phyloP scores from a whole-genome alignment of 1,140 invertebrate genomes.

The Drosophila melanica region DNA sequence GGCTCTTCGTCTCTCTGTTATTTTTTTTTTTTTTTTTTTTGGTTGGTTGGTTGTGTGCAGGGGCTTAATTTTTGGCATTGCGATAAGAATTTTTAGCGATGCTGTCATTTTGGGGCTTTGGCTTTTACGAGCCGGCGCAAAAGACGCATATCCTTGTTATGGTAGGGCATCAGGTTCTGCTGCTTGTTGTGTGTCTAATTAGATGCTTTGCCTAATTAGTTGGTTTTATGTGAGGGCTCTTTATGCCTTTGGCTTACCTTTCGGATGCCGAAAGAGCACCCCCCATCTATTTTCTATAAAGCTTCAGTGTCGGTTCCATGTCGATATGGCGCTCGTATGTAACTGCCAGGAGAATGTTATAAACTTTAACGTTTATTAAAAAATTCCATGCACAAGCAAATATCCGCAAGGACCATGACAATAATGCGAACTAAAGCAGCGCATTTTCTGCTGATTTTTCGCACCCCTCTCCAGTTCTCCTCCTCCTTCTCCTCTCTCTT shows the following conservation, averaged over 20 bases:
- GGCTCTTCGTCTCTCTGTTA: slow-evolving; percentile 11
- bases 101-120: slow-evolving; percentile 78
- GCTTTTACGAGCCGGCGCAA: slow-evolving; percentile 75
- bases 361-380: slow-evolving; percentile 82
- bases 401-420: slow-evolving; percentile 51
- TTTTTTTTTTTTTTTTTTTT: slow-evolving; percentile 15
- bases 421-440: slow-evolving; percentile 75
- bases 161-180: neutral
- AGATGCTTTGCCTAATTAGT: slow-evolving; percentile 82
- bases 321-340: slow-evolving; percentile 56
- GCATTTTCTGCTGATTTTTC: slow-evolving; percentile 74
- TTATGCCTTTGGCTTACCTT: slow-evolving; percentile 78
- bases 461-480: neutral
- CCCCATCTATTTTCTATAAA: too few relatives aligned
- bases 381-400: slow-evolving; percentile 69
- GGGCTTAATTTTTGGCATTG: slow-evolving; percentile 64
- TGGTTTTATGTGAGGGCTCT: slow-evolving; percentile 77
- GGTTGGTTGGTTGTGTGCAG: slow-evolving; percentile 4
- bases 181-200: slow-evolving; percentile 68
- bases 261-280: slow-evolving; percentile 27
- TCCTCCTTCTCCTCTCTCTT: slow-evolving; percentile 3
- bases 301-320: slow-evolving; percentile 21
- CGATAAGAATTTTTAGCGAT: slow-evolving; percentile 81
- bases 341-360: slow-evolving; percentile 67
- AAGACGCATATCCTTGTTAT: slow-evolving; percentile 71